Evolutionary conservation across 2,797 vertebrate species (phyloP), one percentile per base, ranked within the genome.

Genomic region (Malacoraja senta): DNA sequence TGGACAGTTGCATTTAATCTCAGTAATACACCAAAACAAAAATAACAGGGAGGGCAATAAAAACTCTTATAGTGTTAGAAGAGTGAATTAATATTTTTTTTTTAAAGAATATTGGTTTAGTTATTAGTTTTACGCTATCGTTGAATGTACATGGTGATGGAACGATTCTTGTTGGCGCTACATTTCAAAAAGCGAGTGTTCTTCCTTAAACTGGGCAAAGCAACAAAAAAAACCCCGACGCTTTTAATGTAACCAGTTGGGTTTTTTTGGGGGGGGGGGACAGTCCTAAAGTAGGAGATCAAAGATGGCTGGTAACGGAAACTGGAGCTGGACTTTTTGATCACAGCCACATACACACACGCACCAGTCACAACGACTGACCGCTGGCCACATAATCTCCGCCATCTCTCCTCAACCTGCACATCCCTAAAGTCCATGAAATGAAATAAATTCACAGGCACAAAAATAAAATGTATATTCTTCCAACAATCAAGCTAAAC

Each of bases 271-370:
- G 44, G 44, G 44, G 44, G 44, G 44, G 44, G 68, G 71, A 10
- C 17, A 53, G 90, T 15, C 65, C 35, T 91, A 38, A 74, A 91
- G 90, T 91, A 68, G 44, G 90, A 74, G 65, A 74, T 91, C 38
- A 91, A 91, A 91, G 68, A 91, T 91, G 90, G 90, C 90, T 91
- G 88, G 88, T 32, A 91, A 63, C 61, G 71, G 63, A 71, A 91
- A 29, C 63, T 91, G 65, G 65, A 91, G 65, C 88, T 26, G 32
- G 71, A 68, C 90, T 74, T 91, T 91, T 72, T 91, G 26, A 24
- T 91, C 32, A 91, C 10, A 88, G 58, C 13, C 84, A 80, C n/a
- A 80, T 1, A 32, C 83, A 65, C 24, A 86, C 83, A 83, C 53
- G 65, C 61, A 88, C 7, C 68, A 72, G 32, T 21, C 68, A 74